Evolutionary conservation across 2,113 vertebrate genomes (phyloP).

Genomic region (Falco punctatus): DNA sequence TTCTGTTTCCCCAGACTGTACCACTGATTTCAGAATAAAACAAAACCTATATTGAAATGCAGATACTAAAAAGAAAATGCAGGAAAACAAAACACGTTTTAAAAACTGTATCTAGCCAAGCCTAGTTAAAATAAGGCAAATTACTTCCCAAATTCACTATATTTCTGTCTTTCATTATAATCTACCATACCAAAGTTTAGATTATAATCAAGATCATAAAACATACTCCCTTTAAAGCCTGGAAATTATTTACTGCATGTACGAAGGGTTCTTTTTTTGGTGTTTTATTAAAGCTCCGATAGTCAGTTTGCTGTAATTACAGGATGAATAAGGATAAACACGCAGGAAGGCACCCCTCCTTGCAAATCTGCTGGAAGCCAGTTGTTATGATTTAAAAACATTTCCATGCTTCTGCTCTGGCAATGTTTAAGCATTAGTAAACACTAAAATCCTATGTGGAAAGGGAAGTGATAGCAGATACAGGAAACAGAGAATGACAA

Average conservation of each 20-base stretch:
- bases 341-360: slow-evolving; percentile 15
- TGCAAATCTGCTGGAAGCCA: slow-evolving; percentile 45
- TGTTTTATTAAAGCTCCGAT: not conserved
- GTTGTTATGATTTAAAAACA: slow-evolving; percentile 24
- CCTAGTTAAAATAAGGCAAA: not conserved
- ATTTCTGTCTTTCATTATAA: not conserved
- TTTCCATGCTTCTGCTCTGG: not conserved
- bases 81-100: not conserved
- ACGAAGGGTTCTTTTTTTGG: not conserved
- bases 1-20: not conserved
- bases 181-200: not conserved
- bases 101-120: not conserved
- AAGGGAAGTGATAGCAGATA: not conserved
- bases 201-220: not conserved
- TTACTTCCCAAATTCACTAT: not conserved
- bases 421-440: not conserved
- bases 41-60: not conserved
- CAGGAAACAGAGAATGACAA: not conserved
- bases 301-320: slow-evolving; percentile 9
- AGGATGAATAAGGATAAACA: slow-evolving; percentile 37
- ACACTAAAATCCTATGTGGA: not conserved
- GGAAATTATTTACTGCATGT: not conserved
- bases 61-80: not conserved
- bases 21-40: not conserved
- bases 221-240: not conserved